These are phyloP conservation scores for Bursaphelenchus okinawaensis DNA, from an alignment of 2,888 invertebrate genomes.

Conservation along the genomic window DNA sequence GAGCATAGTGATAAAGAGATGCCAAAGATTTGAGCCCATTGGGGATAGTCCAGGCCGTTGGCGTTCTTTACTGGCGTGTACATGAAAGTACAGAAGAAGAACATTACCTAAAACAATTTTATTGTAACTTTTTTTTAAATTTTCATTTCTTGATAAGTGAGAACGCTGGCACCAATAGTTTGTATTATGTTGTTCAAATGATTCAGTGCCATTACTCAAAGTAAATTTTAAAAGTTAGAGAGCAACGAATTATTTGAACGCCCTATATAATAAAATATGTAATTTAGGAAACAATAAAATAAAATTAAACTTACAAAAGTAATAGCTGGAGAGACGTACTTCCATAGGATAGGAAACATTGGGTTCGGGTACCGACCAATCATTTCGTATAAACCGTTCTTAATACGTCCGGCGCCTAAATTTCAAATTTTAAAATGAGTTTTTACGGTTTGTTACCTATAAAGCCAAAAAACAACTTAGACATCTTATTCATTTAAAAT, in stretches of 20 bases:
- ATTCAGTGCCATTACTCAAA: too few species aligned
- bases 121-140: too few species aligned
- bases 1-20: conserved; percentile 79
- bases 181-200: too few species aligned
- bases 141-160: neutral
- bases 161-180: too few species aligned
- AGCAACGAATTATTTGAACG: too few species aligned
- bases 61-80: conserved; percentile 72
- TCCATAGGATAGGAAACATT: conserved; percentile 80
- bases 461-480: too few species aligned
- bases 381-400: conserved; percentile 76
- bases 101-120: conserved; percentile 67
- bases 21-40: conserved; percentile 75
- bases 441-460: too few species aligned
- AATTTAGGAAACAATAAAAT: conserved; percentile 7
- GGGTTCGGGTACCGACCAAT: conserved; percentile 72
- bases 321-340: conserved; percentile 78
- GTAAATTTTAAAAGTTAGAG: too few species aligned
- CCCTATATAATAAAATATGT: too few species aligned
- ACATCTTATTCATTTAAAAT: too few species aligned
- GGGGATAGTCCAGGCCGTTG: conserved; percentile 58
- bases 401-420: conserved; percentile 66
- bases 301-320: conserved; percentile 66
- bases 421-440: neutral
- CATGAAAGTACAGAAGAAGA: conserved; percentile 74